phyloP scores from a whole-genome alignment of 2,797 vertebrate species.

The Sebastes nivosus region DNA sequence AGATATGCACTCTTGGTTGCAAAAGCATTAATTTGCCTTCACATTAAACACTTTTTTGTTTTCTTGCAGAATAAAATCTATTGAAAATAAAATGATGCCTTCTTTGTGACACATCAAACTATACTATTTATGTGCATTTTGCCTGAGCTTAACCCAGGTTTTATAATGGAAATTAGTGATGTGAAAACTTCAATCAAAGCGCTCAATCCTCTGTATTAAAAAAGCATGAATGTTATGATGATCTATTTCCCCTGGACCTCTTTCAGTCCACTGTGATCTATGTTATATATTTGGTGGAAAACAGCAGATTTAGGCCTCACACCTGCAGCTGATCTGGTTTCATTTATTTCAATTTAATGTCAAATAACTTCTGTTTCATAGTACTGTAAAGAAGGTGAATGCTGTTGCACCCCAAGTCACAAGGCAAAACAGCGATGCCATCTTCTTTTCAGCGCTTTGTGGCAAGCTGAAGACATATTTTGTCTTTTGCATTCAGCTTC shows the following conservation, averaged over 20 bases:
- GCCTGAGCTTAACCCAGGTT: neutral
- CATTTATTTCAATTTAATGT: neutral
- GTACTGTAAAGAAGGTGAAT: neutral
- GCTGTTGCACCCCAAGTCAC: neutral
- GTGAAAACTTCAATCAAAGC: neutral
- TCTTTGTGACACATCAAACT: neutral
- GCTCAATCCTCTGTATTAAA: neutral
- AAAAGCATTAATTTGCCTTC: neutral
- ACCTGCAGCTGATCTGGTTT: neutral
- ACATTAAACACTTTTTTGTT: neutral
- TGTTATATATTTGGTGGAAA: neutral
- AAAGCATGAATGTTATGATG: neutral
- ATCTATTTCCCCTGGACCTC: neutral
- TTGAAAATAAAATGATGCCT: neutral
- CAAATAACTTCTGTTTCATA: neutral
- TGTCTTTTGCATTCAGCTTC: slow-evolving; percentile 5
- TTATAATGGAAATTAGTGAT: neutral
- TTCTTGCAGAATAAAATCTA: neutral
- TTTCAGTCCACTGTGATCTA: neutral
- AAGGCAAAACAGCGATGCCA: neutral
- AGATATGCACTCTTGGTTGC: neutral
- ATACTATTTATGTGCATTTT: neutral
- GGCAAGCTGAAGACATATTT: neutral
- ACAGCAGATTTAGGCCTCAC: neutral
- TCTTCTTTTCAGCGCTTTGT: neutral